These are phyloP conservation scores for Drosophila seclusa DNA, from an alignment of 2,888 invertebrate genomes.

Conservation along the genomic window DNA sequence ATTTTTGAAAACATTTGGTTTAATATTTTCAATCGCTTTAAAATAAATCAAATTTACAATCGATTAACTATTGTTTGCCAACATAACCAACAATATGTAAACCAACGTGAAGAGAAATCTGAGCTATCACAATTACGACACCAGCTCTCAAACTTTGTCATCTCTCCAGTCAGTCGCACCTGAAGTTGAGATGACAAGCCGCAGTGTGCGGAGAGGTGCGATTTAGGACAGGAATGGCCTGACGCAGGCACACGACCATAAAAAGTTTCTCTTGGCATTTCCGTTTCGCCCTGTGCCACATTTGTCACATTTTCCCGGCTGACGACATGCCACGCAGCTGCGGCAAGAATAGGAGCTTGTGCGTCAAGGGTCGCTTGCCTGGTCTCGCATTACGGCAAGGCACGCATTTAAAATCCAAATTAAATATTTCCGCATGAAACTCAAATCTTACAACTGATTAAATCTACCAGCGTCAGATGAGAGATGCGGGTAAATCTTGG, in stretches of 20 bases:
- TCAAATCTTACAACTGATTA: constrained; percentile 79
- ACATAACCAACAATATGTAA: constrained; percentile 14
- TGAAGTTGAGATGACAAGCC: constrained; percentile 44
- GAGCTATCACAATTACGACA: constrained; percentile 36
- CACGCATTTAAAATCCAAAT: constrained; percentile 79
- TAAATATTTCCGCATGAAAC: constrained; percentile 79
- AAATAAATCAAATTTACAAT: constrained; percentile 1
- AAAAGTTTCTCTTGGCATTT: constrained; percentile 58
- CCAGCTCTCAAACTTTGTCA: constrained; percentile 42
- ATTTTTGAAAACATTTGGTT: not conserved
- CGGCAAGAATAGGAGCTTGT: constrained; percentile 12
- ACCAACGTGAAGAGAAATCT: constrained; percentile 23
- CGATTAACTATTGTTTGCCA: constrained; percentile 35
- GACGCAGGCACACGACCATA: constrained; percentile 51
- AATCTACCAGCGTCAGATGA: constrained; percentile 62
- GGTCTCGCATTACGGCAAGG: constrained; percentile 67
- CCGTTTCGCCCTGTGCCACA: constrained; percentile 51
- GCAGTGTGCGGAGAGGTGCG: constrained; percentile 1
- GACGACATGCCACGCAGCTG: constrained; percentile 26
- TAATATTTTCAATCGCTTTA: not conserved
- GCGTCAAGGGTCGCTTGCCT: constrained; percentile 44
- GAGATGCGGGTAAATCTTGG: constrained; percentile 21
- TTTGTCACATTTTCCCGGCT: constrained; percentile 62
- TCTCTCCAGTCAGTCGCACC: constrained; percentile 46
- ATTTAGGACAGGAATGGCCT: constrained; percentile 12